Evolutionary conservation across 2,797 vertebrate genomes (phyloP).

Genomic region (Myotis planiceps): DNA sequence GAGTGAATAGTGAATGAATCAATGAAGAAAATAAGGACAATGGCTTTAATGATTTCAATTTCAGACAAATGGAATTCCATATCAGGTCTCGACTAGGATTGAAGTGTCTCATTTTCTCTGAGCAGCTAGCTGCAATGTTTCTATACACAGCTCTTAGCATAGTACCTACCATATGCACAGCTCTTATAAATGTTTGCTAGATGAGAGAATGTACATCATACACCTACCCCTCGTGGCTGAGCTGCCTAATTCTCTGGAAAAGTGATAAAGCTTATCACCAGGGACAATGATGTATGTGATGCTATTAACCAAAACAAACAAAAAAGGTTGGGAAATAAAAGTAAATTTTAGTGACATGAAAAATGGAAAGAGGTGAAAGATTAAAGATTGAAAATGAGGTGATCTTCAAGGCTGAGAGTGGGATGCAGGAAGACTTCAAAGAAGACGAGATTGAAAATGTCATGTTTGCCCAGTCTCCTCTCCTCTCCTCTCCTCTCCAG

Average conservation of each 20-base stretch:
- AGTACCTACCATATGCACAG: neutral
- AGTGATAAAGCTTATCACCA: neutral
- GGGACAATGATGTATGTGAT: neutral
- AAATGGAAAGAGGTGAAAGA: conserved; percentile 11
- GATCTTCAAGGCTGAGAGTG: neutral
- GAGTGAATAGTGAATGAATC: neutral
- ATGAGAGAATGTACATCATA: neutral
- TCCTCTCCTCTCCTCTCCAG: neutral
- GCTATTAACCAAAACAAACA: neutral
- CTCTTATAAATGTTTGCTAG: neutral
- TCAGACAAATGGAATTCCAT: neutral
- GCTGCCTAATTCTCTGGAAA: neutral
- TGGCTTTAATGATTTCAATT: neutral
- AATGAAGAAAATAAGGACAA: neutral
- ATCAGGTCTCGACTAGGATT: neutral
- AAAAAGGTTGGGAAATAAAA: neutral
- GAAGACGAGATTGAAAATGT: neutral
- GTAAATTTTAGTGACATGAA: neutral
- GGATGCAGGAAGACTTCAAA: neutral
- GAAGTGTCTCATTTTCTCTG: neutral
- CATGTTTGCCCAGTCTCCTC: neutral
- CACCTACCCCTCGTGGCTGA: neutral
- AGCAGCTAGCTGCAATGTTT: no score
- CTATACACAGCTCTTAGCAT: neutral
- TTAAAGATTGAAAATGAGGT: neutral